Evolutionary conservation across 1,140 invertebrate species (phyloP).

Genomic region (Pseudomyrmex dendroicus): DNA sequence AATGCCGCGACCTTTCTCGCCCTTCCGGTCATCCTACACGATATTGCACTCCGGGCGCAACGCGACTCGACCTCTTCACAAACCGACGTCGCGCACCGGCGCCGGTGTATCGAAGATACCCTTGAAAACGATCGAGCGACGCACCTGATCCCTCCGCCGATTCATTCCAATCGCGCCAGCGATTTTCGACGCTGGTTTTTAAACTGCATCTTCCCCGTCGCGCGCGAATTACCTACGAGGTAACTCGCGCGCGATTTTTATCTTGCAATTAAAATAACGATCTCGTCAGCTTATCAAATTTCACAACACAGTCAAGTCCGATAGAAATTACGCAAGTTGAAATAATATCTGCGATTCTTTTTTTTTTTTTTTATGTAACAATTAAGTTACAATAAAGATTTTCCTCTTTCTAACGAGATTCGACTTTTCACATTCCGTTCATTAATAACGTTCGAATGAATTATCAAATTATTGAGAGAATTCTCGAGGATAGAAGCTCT

Average conservation of each 20-base stretch:
- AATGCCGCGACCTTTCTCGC: constrained; percentile 52
- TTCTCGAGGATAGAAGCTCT: too few species aligned
- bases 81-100: constrained; percentile 5
- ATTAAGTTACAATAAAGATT: too few species aligned
- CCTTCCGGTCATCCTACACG: constrained; percentile 35
- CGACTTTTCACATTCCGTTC: too few species aligned
- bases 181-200: not conserved
- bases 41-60: constrained; percentile 42
- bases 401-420: too few species aligned
- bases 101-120: constrained; percentile 35
- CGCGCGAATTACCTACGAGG: not conserved
- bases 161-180: constrained; percentile 11
- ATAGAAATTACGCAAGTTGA: too few species aligned
- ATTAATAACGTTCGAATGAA: too few species aligned
- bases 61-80: not conserved
- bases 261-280: not conserved
- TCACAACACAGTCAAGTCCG: too few species aligned
- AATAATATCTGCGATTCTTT: not conserved
- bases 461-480: too few species aligned
- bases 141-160: constrained; percentile 11
- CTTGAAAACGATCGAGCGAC: constrained; percentile 31
- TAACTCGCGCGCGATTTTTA: not conserved
- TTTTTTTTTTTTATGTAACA: too few species aligned
- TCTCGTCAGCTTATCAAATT: too few species aligned
- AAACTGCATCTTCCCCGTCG: not conserved